Evolutionary conservation across 1,140 invertebrate genomes (phyloP), one percentile per base, ranked within the genome.

Genomic region (Drosophila asahinai): DNA sequence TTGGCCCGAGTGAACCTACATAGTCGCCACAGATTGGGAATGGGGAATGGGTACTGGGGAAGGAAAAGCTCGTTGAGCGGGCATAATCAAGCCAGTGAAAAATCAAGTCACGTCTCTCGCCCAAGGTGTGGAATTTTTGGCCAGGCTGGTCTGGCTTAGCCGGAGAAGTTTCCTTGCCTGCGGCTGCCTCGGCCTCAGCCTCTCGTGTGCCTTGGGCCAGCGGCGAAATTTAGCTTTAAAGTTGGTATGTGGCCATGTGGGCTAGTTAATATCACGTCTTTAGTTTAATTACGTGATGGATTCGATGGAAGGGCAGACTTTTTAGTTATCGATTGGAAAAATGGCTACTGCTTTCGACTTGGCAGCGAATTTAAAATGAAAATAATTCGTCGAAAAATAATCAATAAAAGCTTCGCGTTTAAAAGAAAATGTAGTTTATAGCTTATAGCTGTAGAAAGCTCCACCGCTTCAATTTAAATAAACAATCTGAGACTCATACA

Each of bases 231-330:
- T 79, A 51, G 79, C 75, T 83, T 87, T 54, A 67, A 60, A 66
- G 54, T 71, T 42, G 48, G 63, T 51, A 80, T 54, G 58, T 49
- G 63, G 66, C 55, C 60, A 59, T 75, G 64, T 71, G 58, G 49
- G 57, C 49, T 70, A 86, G 83, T 86, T 86, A 86, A 86, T 86
- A 87, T 86, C 83, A 86, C 83, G 76, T 86, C 71, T 82, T 77
- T 74, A 74, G 83, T 77, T 86, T 83, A 83, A 87, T 83, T 83
- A 87, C 84, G 84, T 87, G 84, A 83, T 80, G 67, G 84, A 80
- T 87, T 77, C 72, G 61, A 49, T 42, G 58, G 42, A 30, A n/a
- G 55, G 11, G 14, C 33, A 58, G n/a, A 47, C 55, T 58, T 82
- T 76, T 59, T 75, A 83, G 64, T 51, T 62, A 68, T 74, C 55